These are phyloP conservation scores for Lochmaea capreae DNA, from an alignment of 2,888 invertebrate species.

Conservation along the genomic window DNA sequence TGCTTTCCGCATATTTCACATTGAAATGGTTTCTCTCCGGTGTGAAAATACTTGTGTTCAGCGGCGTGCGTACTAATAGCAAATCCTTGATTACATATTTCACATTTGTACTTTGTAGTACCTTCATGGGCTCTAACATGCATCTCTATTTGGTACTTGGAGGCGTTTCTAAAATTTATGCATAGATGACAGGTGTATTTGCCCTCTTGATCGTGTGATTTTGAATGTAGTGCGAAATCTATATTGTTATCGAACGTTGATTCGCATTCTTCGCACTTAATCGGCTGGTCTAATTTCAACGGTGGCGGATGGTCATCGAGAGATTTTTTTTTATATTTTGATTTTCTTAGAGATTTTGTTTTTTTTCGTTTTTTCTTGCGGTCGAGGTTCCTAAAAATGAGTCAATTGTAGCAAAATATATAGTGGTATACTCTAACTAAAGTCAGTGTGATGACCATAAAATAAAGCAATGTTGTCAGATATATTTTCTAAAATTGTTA, in stretches of 20 bases:
- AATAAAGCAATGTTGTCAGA: too few relatives aligned
- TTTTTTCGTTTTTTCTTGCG: conserved; percentile 7
- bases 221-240: conserved; percentile 51
- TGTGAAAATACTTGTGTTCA: conserved; percentile 64
- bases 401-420: conserved; percentile 2
- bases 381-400: conserved; percentile 17
- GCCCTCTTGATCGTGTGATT: conserved; percentile 44
- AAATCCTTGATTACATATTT: conserved; percentile 55
- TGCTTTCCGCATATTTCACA: conserved; percentile 64
- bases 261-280: conserved; percentile 58
- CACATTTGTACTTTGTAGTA: conserved; percentile 53
- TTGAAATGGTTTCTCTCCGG: conserved; percentile 64
- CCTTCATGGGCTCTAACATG: conserved; percentile 50
- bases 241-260: conserved; percentile 57
- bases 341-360: conserved; percentile 24
- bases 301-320: conserved; percentile 43
- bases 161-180: conserved; percentile 44
- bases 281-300: conserved; percentile 55
- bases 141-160: conserved; percentile 46
- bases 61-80: conserved; percentile 46
- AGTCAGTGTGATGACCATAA: too few relatives aligned
- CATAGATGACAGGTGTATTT: conserved; percentile 51
- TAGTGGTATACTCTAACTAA: too few relatives aligned
- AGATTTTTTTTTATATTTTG: conserved; percentile 30
- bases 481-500: too few relatives aligned